Conservation (phyloP, 1,140 invertebrate genomes). For the Kradibia gibbosae region DNA sequence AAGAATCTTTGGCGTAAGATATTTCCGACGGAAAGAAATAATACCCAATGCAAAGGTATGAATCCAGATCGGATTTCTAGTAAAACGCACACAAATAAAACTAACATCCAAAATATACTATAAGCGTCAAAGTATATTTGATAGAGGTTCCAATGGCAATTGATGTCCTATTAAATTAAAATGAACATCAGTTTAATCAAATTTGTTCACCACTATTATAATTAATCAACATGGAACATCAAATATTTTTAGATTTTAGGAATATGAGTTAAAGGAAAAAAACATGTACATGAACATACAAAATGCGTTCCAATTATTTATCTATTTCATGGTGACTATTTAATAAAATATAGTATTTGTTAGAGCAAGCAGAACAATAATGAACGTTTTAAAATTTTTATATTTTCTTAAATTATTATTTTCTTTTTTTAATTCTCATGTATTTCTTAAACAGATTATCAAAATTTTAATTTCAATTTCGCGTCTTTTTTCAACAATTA, state of each 20-base stretch:
- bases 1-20: constrained; percentile 72
- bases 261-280: background rate
- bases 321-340: too few relatives aligned
- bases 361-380: too few relatives aligned
- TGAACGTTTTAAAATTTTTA: too few relatives aligned
- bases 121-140: constrained; percentile 78
- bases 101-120: constrained; percentile 75
- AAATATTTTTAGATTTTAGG: constrained; percentile 20
- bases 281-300: background rate
- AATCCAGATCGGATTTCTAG: constrained; percentile 78
- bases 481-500: too few relatives aligned
- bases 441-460: too few relatives aligned
- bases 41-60: constrained; percentile 78
- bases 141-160: constrained; percentile 74
- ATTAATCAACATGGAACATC: too few relatives aligned
- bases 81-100: constrained; percentile 74
- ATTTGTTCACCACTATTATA: too few relatives aligned
- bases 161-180: constrained; percentile 58
- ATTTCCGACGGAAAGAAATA: constrained; percentile 75
- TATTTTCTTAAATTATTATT: too few relatives aligned
- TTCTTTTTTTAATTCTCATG: too few relatives aligned
- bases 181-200: constrained; percentile 31
- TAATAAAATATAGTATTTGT: too few relatives aligned
- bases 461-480: too few relatives aligned
- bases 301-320: too few relatives aligned